Percentiles rank a stretch among this genome's conserved stretches.
Evolutionary conservation across 2,888 invertebrate species (phyloP).

Genomic region (Boloria euphrosyne): DNA sequence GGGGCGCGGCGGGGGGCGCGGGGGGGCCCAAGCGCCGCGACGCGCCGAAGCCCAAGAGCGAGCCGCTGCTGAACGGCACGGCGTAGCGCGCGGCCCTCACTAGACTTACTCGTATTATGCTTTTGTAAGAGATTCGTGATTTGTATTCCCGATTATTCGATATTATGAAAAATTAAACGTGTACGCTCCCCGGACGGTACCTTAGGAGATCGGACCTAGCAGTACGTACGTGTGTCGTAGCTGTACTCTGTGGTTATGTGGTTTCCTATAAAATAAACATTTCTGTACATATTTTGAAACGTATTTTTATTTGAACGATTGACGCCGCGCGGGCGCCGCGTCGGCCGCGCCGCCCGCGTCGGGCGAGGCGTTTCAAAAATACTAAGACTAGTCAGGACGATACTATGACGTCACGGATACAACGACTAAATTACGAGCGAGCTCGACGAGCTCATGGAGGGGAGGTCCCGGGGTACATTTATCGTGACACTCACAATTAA

Average conservation of each 20-base stretch:
- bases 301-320: conserved; percentile 68
- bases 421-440: conserved; percentile 30
- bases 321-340: conserved; percentile 43
- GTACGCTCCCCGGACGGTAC: conserved; percentile 74
- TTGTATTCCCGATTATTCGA: conserved; percentile 81
- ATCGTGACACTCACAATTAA: conserved; percentile 57
- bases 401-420: conserved; percentile 30
- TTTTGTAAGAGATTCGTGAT: conserved; percentile 81
- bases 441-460: conserved; percentile 23
- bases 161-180: conserved; percentile 72
- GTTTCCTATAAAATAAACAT: conserved; percentile 77
- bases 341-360: neutral
- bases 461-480: conserved; percentile 52
- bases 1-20: conserved; percentile 39
- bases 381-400: conserved; percentile 32
- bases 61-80: conserved; percentile 86
- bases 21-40: conserved; percentile 55
- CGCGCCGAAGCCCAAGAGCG: conserved; percentile 81
- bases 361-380: conserved; percentile 17
- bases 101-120: conserved; percentile 77
- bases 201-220: conserved; percentile 57
- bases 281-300: conserved; percentile 80
- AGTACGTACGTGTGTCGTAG: conserved; percentile 60
- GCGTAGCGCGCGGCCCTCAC: conserved; percentile 62
- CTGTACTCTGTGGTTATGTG: conserved; percentile 68